Evolutionary conservation across 2,888 invertebrate genomes (phyloP), one percentile per base, ranked within the genome.

Genomic region (Nineta flava): DNA sequence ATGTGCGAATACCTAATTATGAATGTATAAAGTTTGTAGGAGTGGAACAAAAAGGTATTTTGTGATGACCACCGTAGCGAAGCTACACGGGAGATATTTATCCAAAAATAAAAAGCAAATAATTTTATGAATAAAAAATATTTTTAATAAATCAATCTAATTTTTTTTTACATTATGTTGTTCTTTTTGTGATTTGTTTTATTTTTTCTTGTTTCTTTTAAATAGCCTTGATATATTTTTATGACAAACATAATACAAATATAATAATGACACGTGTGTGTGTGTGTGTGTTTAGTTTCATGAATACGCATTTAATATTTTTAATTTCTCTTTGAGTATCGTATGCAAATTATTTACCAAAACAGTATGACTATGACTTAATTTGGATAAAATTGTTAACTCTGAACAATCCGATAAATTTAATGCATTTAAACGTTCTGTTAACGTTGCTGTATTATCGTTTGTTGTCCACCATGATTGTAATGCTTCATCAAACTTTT

Each of bases 241-340:
- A 26, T 7, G 26, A 26, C 26, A 26, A 26, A 26, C 26, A 5
- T 26, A 26, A 26, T 26, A 26, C 26, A 40, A 40, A 40, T 40
- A n/a, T 16, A 40, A 40, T 40, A 40, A 16, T 16, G n/a, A n/a
- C n/a, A n/a, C n/a, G n/a, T n/a, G n/a, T 32, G 32, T 32, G 38
- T 38, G 7, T 32, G n/a, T 38, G 15, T 38, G n/a, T 38, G 38
- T 31, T 48, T 34, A 48, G 26, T 35, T 16, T 51, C 63, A 70
- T 60, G 66, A 65, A 54, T 68, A 56, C 59, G 62, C 67, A 57
- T 69, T 70, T 51, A 75, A 61, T 57, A 74, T 71, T 61, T 74
- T 76, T 6, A 68, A 59, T 66, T 77, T 79, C 56, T 66, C 70
- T 57, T 71, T 73, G 51, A 78, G 62, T 54, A 75, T 67, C 55